phyloP scores from a whole-genome alignment of 2,113 vertebrate genomes.

The Pleuronectes platessa region DNA sequence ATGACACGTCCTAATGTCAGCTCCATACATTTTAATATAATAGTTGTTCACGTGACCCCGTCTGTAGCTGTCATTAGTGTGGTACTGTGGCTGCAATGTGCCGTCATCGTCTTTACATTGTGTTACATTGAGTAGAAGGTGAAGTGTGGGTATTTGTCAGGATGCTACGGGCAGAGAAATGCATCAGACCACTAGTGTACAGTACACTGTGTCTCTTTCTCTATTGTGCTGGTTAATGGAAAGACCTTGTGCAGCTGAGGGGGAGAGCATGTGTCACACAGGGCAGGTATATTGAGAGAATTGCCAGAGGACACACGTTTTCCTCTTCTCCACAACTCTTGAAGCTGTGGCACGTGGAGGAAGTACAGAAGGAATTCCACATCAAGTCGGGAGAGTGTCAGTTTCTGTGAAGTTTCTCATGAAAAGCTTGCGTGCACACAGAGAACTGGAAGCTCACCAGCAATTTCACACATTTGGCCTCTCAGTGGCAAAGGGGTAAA shows the following conservation, averaged over 20 bases:
- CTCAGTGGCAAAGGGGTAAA: neutral
- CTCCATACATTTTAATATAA: neutral
- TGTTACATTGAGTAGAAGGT: neutral
- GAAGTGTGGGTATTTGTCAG: no score
- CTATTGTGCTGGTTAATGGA: slow-evolving; percentile 6
- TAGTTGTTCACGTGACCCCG: neutral
- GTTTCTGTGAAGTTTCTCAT: slow-evolving; percentile 36
- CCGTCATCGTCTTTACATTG: neutral
- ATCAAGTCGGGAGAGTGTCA: slow-evolving; percentile 50
- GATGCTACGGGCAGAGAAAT: neutral
- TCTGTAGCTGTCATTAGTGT: slow-evolving; percentile 1
- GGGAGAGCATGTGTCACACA: slow-evolving; percentile 44
- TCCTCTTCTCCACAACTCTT: slow-evolving; percentile 19
- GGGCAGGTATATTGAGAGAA: slow-evolving; percentile 21
- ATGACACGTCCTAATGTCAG: slow-evolving; percentile 17
- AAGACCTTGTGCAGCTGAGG: slow-evolving; percentile 29
- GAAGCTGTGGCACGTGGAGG: slow-evolving; percentile 37
- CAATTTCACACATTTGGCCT: slow-evolving; percentile 28
- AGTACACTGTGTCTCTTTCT: neutral
- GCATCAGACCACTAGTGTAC: neutral
- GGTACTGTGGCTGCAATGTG: neutral
- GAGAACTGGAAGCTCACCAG: neutral
- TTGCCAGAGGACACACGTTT: slow-evolving; percentile 18
- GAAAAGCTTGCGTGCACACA: slow-evolving; percentile 36
- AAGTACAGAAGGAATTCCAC: slow-evolving; percentile 60